Evolutionary conservation across 2,888 invertebrate genomes (phyloP).

Genomic region (Parnassius apollo): DNA sequence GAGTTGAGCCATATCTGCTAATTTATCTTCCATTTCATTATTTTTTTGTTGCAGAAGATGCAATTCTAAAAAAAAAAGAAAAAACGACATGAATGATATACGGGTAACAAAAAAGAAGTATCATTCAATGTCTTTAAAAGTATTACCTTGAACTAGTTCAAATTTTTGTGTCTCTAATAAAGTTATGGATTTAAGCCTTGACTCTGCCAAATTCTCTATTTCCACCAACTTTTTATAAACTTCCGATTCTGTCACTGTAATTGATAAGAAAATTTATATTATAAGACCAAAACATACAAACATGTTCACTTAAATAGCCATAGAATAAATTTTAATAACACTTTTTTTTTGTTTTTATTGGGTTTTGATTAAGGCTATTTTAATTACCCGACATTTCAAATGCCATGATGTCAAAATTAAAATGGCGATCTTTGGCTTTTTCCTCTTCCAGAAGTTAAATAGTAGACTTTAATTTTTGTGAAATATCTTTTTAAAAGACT

Average conservation of each 20-base stretch:
- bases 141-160: constrained; percentile 83
- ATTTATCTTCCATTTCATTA: constrained; percentile 81
- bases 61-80: constrained; percentile 66
- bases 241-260: constrained; percentile 76
- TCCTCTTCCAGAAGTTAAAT: constrained; percentile 73
- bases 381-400: too few species aligned
- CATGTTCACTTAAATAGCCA: too few species aligned
- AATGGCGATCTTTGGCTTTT: constrained; percentile 60
- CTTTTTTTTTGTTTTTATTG: too few species aligned
- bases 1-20: constrained; percentile 82
- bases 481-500: constrained; percentile 43
- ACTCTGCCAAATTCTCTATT: constrained; percentile 74
- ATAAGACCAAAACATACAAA: background rate
- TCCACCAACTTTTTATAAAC: constrained; percentile 72
- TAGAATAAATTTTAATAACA: too few species aligned
- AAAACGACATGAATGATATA: background rate
- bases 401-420: too few species aligned
- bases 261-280: constrained; percentile 2
- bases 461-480: constrained; percentile 75
- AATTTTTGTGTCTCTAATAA: constrained; percentile 85
- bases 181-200: constrained; percentile 81
- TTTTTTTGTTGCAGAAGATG: constrained; percentile 82
- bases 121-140: background rate
- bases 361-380: too few species aligned
- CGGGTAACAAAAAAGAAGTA: constrained; percentile 2